Base-by-base conservation (phyloP, 2,113 vertebrate genomes). In the Mesitornis unicolor region DNA sequence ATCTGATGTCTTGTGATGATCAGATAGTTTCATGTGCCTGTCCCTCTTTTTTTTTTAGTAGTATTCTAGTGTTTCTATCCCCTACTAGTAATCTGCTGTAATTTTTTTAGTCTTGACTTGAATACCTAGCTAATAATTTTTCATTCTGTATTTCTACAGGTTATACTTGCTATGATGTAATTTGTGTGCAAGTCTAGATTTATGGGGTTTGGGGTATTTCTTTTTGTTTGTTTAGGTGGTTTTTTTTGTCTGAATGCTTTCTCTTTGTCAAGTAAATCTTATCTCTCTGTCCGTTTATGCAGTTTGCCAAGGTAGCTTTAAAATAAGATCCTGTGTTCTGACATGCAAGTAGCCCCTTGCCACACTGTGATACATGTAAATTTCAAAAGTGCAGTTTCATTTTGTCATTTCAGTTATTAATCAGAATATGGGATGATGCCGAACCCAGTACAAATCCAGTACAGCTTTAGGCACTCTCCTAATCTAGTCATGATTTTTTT, bases 21-120 rank as follows among this genome's bases (percentile, higher is more conserved):
- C 11, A 16, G 14, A 10, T n/a, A 2, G 8, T 16, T 68, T 48
- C 7, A 5, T 10, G 19, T 36, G 4, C 17, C n/a, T 47, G 29
- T 7, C 3, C 3, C 7, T 33, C 26, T 35, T 47, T 28, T 28
- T n/a, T 59, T 26, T n/a, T 2, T 6, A 9, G 13, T 5, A 7
- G 2, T 18, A 1, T 12, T 60, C 7, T 24, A 4, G 1, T 84
- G 6, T 48, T 70, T 76, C 9, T 51, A 0, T 45, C 4, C 1
- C 1, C 6, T 60, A 0, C 7, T 42, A 28, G 15, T 4, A 29
- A 1, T 24, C 19, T 13, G 0, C 18, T 60, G 2, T n/a, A 28
- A 36, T 65, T n/a, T 12, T 60, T 47, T 15, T 35, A 13, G 15
- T 24, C 16, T 45, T 59, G 24, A 15, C 13, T 43, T 1, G 5